These are phyloP conservation scores for Margaritifera margaritifera DNA, from an alignment of 2,888 invertebrate species.

Conservation along the genomic window DNA sequence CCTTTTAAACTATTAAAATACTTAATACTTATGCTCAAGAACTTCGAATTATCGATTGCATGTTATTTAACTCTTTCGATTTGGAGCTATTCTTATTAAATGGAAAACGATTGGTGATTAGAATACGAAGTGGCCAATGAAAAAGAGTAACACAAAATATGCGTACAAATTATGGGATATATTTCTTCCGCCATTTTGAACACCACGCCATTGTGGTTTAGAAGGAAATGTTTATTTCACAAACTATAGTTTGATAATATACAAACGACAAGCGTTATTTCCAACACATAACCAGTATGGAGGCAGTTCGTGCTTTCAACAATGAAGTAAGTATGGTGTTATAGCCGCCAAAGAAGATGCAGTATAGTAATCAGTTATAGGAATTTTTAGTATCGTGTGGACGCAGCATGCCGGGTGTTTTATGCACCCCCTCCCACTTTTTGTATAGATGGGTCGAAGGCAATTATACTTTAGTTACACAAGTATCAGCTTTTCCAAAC, in stretches of 20 bases:
- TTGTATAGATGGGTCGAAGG: no score
- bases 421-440: no score
- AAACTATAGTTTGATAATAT: no score
- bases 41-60: no score
- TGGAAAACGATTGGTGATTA: constrained; percentile 20
- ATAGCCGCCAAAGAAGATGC: no score
- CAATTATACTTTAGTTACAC: no score
- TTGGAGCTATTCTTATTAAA: constrained; percentile 5
- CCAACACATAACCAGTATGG: constrained; percentile 75
- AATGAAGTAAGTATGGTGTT: constrained; percentile 80
- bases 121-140: constrained; percentile 37
- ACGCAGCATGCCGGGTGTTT: neutral
- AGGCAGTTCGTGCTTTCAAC: constrained; percentile 90
- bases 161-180: constrained; percentile 37
- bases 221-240: no score
- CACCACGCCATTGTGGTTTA: constrained; percentile 40
- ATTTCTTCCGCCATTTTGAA: constrained; percentile 52
- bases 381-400: neutral
- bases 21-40: no score
- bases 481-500: no score
- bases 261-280: neutral
- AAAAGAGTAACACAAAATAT: constrained; percentile 10
- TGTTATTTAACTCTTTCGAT: no score
- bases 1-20: no score
- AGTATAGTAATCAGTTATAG: neutral